phyloP scores from a whole-genome alignment of 2,797 vertebrate genomes.

The Micromesistius poutassou region DNA sequence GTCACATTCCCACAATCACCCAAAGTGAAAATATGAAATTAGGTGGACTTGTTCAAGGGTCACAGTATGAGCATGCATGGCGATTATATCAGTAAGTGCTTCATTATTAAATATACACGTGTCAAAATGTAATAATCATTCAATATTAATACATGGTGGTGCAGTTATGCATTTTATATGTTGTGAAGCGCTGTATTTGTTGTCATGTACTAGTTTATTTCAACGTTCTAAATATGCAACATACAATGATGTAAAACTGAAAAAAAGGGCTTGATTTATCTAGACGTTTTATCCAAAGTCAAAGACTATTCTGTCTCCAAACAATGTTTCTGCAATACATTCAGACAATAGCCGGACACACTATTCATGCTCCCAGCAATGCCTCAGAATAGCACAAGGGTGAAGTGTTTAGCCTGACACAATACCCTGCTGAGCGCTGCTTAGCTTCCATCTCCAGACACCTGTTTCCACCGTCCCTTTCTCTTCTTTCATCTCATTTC shows the following conservation, averaged over 20 bases:
- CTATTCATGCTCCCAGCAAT: background rate
- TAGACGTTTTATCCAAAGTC: background rate
- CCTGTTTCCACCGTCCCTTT: background rate
- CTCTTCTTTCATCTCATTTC: slow-evolving; percentile 8
- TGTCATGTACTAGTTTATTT: background rate
- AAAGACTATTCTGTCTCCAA: background rate
- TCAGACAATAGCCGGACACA: background rate
- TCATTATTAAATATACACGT: background rate
- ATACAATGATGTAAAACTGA: background rate
- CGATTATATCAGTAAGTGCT: background rate
- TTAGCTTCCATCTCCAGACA: background rate
- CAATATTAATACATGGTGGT: background rate
- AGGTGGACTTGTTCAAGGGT: background rate
- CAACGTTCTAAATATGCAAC: background rate
- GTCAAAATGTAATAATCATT: background rate
- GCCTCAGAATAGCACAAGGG: background rate
- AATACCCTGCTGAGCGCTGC: background rate
- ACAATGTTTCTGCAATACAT: background rate
- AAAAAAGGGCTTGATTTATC: background rate
- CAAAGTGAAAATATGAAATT: background rate
- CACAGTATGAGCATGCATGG: background rate
- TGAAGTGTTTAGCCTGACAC: background rate
- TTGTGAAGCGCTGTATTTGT: background rate
- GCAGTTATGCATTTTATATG: background rate
- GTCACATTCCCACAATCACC: background rate